Conservation (phyloP, 1,140 invertebrate species). For the Psilanteris sp. region DNA sequence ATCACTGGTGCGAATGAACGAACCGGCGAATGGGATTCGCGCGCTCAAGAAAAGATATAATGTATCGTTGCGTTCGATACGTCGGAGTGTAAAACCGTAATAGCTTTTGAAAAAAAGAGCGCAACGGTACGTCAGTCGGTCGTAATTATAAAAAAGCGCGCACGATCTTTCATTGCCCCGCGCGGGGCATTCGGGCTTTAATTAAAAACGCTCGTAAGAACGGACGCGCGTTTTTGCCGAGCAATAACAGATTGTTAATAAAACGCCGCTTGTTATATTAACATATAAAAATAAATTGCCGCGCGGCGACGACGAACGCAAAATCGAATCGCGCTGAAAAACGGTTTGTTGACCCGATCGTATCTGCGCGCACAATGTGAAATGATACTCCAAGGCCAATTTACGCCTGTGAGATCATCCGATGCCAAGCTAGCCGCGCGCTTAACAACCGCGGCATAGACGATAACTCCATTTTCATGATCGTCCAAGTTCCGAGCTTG, state of each 20-base stretch:
- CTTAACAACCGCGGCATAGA: constrained; percentile 43
- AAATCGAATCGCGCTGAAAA: neutral
- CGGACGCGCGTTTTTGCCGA: no score
- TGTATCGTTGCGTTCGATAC: constrained; percentile 16
- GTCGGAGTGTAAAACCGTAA: constrained; percentile 4
- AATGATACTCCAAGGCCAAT: constrained; percentile 39
- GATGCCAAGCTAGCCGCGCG: constrained; percentile 4
- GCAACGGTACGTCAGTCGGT: no score
- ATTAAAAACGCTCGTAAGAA: constrained; percentile 3
- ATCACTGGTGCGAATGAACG: constrained; percentile 40
- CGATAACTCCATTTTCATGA: constrained; percentile 58
- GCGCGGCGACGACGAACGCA: neutral
- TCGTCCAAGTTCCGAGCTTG: constrained; percentile 28
- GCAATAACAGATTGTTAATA: neutral
- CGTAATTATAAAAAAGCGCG: no score
- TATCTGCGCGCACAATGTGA: constrained; percentile 11
- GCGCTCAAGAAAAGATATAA: constrained; percentile 22
- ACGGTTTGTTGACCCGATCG: constrained; percentile 6
- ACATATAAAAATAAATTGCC: constrained; percentile 1
- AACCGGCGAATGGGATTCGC: constrained; percentile 34
- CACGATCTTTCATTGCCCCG: no score
- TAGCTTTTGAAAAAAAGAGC: constrained; percentile 1
- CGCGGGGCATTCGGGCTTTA: neutral
- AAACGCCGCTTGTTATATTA: neutral
- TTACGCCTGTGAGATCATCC: constrained; percentile 33